Percentiles rank a stretch among this genome's conserved stretches.
phyloP scores from a whole-genome alignment of 2,113 vertebrate species.

The Neofelis nebulosa region DNA sequence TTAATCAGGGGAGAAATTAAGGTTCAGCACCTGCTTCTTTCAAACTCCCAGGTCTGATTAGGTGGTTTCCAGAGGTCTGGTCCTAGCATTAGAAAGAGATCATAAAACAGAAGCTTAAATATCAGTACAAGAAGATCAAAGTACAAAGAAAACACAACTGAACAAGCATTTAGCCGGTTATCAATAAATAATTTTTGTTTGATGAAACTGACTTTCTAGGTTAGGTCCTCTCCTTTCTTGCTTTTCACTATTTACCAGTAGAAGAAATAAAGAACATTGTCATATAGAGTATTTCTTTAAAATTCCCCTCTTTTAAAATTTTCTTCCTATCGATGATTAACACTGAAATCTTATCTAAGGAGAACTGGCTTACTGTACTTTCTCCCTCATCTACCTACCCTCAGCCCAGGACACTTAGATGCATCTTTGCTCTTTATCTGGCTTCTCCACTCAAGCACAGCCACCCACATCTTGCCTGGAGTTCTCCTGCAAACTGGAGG shows the following conservation, averaged over 20 bases:
- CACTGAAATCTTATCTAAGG: neutral
- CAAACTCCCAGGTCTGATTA: neutral
- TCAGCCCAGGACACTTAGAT: neutral
- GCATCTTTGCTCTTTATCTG: neutral
- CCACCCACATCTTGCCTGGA: rapidly evolving
- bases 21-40: neutral
- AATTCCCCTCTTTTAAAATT: neutral
- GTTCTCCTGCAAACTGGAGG: neutral
- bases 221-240: neutral
- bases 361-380: neutral
- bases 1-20: neutral
- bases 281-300: neutral
- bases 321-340: neutral
- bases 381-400: rapidly evolving
- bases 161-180: constrained; percentile 49
- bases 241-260: neutral
- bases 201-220: neutral
- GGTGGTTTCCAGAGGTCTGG: neutral
- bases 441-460: neutral
- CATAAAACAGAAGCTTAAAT: constrained; percentile 72
- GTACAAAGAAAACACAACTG: constrained; percentile 77
- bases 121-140: constrained; percentile 80
- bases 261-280: neutral
- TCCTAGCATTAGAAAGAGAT: constrained; percentile 64
- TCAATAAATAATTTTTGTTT: neutral